phyloP scores from a whole-genome alignment of 2,888 invertebrate genomes.

The Zaprionus bogoriensis region DNA sequence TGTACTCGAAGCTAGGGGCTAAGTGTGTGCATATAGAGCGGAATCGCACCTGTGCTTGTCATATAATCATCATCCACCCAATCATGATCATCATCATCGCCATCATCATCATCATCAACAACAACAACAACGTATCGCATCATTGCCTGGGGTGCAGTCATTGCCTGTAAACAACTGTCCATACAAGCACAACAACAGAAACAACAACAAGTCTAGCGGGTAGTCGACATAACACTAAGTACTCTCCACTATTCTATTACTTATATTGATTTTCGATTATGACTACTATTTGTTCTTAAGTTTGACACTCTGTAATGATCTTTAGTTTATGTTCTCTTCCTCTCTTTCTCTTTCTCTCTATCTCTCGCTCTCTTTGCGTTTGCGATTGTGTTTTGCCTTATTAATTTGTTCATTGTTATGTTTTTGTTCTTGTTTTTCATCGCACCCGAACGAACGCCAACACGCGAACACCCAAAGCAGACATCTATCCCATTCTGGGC shows the following conservation, averaged over 20 bases:
- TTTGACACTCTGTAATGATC: conserved; percentile 12
- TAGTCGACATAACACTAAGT: conserved; percentile 43
- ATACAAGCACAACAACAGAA: conserved; percentile 25
- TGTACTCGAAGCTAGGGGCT: conserved; percentile 28
- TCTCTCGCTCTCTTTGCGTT: conserved; percentile 9
- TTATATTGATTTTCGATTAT: conserved; percentile 2
- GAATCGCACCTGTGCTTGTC: conserved; percentile 25
- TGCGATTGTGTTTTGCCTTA: conserved; percentile 12
- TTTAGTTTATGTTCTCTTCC: conserved; percentile 34
- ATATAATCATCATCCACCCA: conserved; percentile 5
- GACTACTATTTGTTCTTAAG: conserved; percentile 14
- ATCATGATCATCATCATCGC: conserved; percentile 10
- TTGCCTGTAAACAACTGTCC: conserved; percentile 10
- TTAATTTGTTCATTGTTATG: conserved; percentile 49
- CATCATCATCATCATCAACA: conserved; percentile 11
- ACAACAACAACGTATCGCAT: conserved; percentile 7
- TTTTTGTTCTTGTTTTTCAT: conserved; percentile 48
- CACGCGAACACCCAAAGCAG: conserved; percentile 55
- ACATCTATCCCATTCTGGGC: conserved; percentile 82
- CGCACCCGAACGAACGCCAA: conserved; percentile 20
- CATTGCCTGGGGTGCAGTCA: conserved; percentile 33
- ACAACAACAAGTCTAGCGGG: conserved; percentile 16
- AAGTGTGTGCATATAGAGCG: conserved; percentile 15
- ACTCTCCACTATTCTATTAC: conserved; percentile 3
- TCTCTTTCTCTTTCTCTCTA: conserved; percentile 9